Base-by-base conservation (phyloP, 2,113 vertebrate species). In the Nothoprocta pentlandii region DNA sequence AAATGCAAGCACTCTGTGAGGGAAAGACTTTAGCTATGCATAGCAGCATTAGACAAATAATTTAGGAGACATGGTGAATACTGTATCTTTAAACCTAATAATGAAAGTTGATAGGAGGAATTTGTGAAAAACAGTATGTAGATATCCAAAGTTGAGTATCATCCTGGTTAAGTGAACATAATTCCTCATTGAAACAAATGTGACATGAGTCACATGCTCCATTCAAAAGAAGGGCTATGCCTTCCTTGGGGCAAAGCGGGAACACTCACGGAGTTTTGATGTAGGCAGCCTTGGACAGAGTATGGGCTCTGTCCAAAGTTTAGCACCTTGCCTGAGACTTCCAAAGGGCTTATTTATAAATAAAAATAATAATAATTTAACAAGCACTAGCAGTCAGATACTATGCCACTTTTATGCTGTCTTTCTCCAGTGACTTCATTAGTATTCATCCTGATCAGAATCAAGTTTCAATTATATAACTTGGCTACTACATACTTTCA, bases 261-360 rank as follows among this genome's bases (percentile, higher is more conserved):
- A 73, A 22, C 3, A 2, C 3, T 39, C 5, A 21, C 26, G 10
- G 28, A 56, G 16, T 76, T 7, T 5, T 19, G 32, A 34, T 0
- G 1, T 22, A 74, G 20, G 9, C 53, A 32, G 47, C 26, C 0
- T 0, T 16, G 25, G 47, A 19, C 66, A 69, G 28, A 47, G 19
- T 25, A 4, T 54, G 64, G 30, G 20, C 34, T 34, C 34, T 34
- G 34, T 34, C 34, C 0, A 0, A 22, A 39, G 5, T 19, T 19
- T 36, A 66, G 44, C 20, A 46, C 39, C 11, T 4, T 68, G 17
- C 21, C 28, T 39, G 26, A 39, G 0, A 6, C 46, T 67, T 15
- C 19, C 41, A 49, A 30, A 7, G 46, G 47, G 51, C 10, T 8
- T 41, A 19, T 34, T 61, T 32, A 47, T 32, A 9, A 22, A n/a